A percentile compares a stretch with the other conserved stretches of the same genome.
These are phyloP conservation scores for Apis laboriosa DNA, from an alignment of 1,140 invertebrate genomes.

Conservation along the genomic window DNA sequence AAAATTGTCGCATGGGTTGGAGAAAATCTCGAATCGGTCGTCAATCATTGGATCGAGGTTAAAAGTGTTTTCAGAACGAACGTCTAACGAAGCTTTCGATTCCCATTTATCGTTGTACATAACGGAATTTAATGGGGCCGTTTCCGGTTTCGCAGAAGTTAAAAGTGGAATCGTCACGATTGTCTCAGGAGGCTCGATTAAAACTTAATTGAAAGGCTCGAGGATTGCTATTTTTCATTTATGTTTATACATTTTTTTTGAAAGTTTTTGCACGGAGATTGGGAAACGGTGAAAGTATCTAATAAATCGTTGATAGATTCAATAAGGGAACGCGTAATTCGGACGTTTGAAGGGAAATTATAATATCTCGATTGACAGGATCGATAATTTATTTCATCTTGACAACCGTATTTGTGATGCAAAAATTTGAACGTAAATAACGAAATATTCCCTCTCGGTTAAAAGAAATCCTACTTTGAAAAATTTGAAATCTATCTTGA, in stretches of 20 bases:
- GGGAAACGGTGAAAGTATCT: slow-evolving; percentile 25
- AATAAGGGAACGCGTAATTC: too few species aligned
- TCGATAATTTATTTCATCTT: too few species aligned
- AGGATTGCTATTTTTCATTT: background rate
- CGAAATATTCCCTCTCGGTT: too few species aligned
- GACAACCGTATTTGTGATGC: too few species aligned
- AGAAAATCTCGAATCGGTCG: background rate
- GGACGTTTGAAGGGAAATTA: too few species aligned
- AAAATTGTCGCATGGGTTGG: slow-evolving; percentile 38
- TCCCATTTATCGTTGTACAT: background rate
- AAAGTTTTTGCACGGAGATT: background rate
- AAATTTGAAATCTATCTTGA: too few species aligned
- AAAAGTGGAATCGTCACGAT: background rate
- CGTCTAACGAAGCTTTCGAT: slow-evolving; percentile 19
- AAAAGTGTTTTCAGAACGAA: background rate
- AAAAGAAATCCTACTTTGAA: too few species aligned
- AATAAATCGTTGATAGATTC: too few species aligned
- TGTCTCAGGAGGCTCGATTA: background rate
- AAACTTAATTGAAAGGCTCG: background rate
- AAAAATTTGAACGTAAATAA: too few species aligned
- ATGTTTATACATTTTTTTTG: background rate
- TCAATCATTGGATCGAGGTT: slow-evolving; percentile 20
- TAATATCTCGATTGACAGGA: too few species aligned
- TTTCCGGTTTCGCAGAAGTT: background rate
- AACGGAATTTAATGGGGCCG: background rate